Base-by-base conservation (phyloP, 2,113 vertebrate species). In the Platichthys stellatus region DNA sequence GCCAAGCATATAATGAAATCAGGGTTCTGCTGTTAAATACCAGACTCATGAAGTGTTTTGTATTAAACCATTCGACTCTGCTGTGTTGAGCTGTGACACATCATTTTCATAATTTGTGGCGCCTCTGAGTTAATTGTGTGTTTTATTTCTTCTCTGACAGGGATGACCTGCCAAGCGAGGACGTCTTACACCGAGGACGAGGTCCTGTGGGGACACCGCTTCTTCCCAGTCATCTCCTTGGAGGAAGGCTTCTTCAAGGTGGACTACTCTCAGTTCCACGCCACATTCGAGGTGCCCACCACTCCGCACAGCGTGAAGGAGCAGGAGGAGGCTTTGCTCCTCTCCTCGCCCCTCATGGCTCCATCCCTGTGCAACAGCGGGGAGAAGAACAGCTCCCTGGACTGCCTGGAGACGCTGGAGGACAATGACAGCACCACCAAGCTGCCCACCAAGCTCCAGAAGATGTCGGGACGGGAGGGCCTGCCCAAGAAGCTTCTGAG, bases 221-320 rank as follows among this genome's bases (percentile, higher is more conserved):
- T 99, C 94, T 99, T 96, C 68, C 98, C 98, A 0, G 98, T 99
- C 0, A 99, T 99, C 89, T 99, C 98, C 84, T 92, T 99, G 92
- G 98, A 99, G 78, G 98, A 99, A 60, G 98, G 98, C 5, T 99
- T 99, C 93, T 99, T 99, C 76, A 99, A 99, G 91, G 98, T 99
- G 72, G 98, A 99, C 93, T 99, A 99, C 78, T 99, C 98, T n/a
- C 98, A 99, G 94, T 99, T 99, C 90, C 98, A 99, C 18, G 97
- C 97, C 45, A 99, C 98, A 0, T 99, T 99, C 64, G 98, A 99
- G 93, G 97, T 99, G 31, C 96, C 96, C 60, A 98, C 98, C 0
- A 89, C 97, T 2, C 97, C 97, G 0, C 96, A 98, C 92, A 99
- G 98, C n/a, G 97, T 98, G 51, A 99, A 99, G 92, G 98, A 99